These are phyloP conservation scores for Homarus gammarus DNA, from an alignment of 2,888 invertebrate genomes.

Conservation along the genomic window DNA sequence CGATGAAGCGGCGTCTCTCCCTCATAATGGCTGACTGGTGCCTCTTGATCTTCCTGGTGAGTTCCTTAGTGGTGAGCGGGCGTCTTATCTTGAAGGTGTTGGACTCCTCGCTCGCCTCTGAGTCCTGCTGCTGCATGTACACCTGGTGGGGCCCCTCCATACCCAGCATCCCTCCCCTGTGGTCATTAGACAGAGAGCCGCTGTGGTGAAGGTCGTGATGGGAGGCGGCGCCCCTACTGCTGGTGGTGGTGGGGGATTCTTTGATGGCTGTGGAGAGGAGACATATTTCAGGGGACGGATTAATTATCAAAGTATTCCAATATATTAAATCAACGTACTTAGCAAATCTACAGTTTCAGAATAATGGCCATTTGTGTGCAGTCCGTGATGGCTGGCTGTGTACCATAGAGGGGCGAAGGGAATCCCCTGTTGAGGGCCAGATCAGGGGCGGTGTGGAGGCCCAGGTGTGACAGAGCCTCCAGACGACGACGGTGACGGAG, in stretches of 20 bases:
- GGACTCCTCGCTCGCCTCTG: neutral
- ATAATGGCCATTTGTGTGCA: too few relatives aligned
- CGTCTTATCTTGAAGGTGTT: conserved; percentile 24
- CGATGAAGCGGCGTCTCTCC: conserved; percentile 60
- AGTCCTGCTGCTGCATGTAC: neutral
- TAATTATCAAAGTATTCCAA: too few relatives aligned
- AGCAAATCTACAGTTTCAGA: too few relatives aligned
- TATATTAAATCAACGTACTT: too few relatives aligned
- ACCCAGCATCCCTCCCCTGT: neutral
- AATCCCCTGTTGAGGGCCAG: conserved; percentile 45
- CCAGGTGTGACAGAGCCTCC: conserved; percentile 52
- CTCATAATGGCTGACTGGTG: conserved; percentile 62
- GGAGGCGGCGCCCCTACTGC: neutral
- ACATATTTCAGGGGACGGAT: too few relatives aligned
- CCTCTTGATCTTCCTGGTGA: conserved; percentile 62
- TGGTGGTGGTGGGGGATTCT: neutral
- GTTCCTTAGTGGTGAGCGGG: conserved; percentile 47
- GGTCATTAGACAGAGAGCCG: neutral
- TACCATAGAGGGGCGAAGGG: conserved; percentile 32
- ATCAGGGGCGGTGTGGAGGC: conserved; percentile 57
- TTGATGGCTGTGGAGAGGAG: conserved; percentile 1
- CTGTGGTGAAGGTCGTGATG: neutral
- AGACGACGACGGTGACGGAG: conserved; percentile 57
- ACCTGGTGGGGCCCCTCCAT: neutral
- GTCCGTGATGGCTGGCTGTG: too few relatives aligned